Evolutionary conservation across 2,888 invertebrate genomes (phyloP), one percentile per base, ranked within the genome.

Genomic region (Tubulanus polymorphus): DNA sequence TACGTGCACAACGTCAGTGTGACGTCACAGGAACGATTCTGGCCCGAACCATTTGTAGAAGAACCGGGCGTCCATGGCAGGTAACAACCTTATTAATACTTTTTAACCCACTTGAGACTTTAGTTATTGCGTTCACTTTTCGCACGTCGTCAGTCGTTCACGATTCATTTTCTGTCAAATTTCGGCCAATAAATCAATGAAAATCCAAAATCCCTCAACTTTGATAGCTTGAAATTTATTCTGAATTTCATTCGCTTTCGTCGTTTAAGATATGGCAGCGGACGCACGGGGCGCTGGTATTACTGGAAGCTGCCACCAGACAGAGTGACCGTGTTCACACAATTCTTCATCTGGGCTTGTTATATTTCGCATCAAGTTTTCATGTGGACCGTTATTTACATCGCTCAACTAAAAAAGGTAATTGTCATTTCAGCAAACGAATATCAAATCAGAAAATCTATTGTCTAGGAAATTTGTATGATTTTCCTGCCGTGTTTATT

Each of bases 231-330:
- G n/a, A n/a, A n/a, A n/a, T n/a, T n/a, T n/a, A n/a, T n/a, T n/a
- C n/a, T n/a, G n/a, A n/a, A n/a, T n/a, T n/a, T n/a, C n/a, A n/a
- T n/a, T n/a, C n/a, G n/a, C n/a, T n/a, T n/a, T n/a, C n/a, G n/a
- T n/a, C 15, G 37, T 32, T 26, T 3, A 37, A 63, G 64, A 28
- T 57, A 64, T 23, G 63, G 61, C n/a, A 23, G 35, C 10, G 63
- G 56, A 15, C 55, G 57, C 2, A 30, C 52, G 10, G 53, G 51
- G 8, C 49, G 63, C 20, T 64, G 64, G 64, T 64, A 64, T 46
- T 64, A 64, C 51, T 64, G 64, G 64, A 63, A 63, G 46, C 37
- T 63, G 26, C 51, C 51, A 18, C 61, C 63, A 23, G 51, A 54
- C 15, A 27, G 48, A 29, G 51, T 60, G 35, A 64, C 61, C 10